Evolutionary conservation across 2,888 invertebrate species (phyloP), one percentile per base, ranked within the genome.

Genomic region (Plebejus argus): DNA sequence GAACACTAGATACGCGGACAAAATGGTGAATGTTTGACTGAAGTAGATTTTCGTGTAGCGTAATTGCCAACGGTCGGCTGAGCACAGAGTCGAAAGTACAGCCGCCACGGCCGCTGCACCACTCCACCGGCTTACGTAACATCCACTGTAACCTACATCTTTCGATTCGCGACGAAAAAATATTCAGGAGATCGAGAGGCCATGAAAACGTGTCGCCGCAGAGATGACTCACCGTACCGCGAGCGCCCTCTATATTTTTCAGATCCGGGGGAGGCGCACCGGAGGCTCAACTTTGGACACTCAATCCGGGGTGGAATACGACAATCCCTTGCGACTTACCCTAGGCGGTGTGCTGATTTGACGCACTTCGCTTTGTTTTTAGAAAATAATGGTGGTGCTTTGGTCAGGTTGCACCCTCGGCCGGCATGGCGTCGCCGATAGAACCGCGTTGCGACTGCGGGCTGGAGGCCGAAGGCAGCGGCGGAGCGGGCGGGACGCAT

Each of bases 11-110:
- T 85, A 83, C 90, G 88, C 86, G 84, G 84, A 89, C 88, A 92
- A 91, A 92, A 92, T 92, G 91, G 92, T 92, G 91, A 93, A 91
- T 91, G 92, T 91, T 90, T 90, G 89, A 89, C 91, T 91, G 91
- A 91, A 92, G 91, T 86, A 90, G 88, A 86, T 89, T 87, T 87
- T 91, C 88, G 91, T 90, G 91, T 90, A 90, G 88, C 82, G 89
- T 88, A 88, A 89, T 88, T 87, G 87, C 87, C 84, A 85, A 87
- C 91, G 91, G 87, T 88, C 87, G 90, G 90, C 86, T 87, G 92
- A 89, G 86, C 90, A 85, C 82, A 81, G 83, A 82, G 82, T 89
- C 87, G 92, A 91, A 92, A 91, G 91, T 89, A 87, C 85, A 86
- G 87, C 85, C 88, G 83, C 86, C 85, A 86, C 86, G 87, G 87